A percentile compares a stretch with the other conserved stretches of the same genome.
These are phyloP conservation scores for Leucophenga maculata DNA, from an alignment of 2,888 invertebrate species.

Conservation along the genomic window DNA sequence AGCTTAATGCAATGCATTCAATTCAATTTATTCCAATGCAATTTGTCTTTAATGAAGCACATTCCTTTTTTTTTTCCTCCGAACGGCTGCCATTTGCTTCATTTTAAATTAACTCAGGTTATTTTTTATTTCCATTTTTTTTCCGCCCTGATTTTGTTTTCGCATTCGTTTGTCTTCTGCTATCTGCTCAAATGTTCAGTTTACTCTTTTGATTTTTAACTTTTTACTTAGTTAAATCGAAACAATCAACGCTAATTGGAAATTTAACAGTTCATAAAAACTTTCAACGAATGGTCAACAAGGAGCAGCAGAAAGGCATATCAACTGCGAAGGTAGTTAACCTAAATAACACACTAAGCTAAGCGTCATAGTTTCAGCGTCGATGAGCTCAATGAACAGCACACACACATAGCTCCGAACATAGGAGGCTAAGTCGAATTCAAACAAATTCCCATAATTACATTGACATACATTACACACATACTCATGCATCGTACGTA, in stretches of 20 bases:
- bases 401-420: neutral
- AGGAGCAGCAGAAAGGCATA: neutral
- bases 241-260: conserved; percentile 65
- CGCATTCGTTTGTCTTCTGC: neutral
- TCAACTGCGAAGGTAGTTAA: neutral
- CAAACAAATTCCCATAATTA: too few species aligned
- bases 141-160: neutral
- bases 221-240: conserved; percentile 51
- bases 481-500: too few species aligned
- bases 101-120: neutral
- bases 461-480: too few species aligned
- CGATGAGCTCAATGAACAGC: conserved; percentile 5
- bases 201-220: conserved; percentile 17
- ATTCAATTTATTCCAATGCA: conserved; percentile 3
- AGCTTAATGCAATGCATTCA: conserved; percentile 1
- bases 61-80: neutral
- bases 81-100: too few species aligned
- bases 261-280: conserved; percentile 66
- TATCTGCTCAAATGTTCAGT: neutral
- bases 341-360: conserved; percentile 12
- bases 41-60: conserved; percentile 18
- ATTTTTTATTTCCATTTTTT: neutral
- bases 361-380: conserved; percentile 9
- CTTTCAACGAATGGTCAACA: conserved; percentile 25
- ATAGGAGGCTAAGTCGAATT: neutral